Evolutionary conservation across 2,113 vertebrate species (phyloP), one percentile per base, ranked within the genome.

Genomic region (Oenanthe melanoleuca): DNA sequence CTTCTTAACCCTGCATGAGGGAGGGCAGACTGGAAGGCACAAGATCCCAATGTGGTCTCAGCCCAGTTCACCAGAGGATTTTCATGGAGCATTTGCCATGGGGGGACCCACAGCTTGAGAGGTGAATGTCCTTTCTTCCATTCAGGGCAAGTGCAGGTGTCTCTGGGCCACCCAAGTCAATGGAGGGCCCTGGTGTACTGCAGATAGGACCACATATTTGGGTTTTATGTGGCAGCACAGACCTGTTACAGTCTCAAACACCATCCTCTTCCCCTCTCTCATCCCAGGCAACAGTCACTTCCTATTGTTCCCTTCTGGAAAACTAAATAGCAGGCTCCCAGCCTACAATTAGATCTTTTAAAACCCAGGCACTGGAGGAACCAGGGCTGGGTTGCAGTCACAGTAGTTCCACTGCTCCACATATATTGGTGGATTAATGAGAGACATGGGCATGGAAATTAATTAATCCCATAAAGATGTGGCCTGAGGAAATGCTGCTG

Each of bases 51-150:
- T 37, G 3, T 2, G 3, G 24, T 77, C 45, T 77, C 69, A 78
- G 25, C 20, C 23, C 2, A 1, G 26, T 52, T 88, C 75, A 67
- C 29, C 45, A 50, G 31, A 44, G 34, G 34, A 77, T 59, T 57
- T 72, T 34, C 0, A 2, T 45, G 19, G 44, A 45, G 44, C 19
- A 20, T 45, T 45, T 45, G 61, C 28, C 42, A 31, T 1, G 1
- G 60, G 61, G 1, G 2, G 22, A 55, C 11, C 8, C 0, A 1
- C 0, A 0, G 19, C 47, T 81, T 84, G 63, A 56, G 59, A 77
- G 34, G 26, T 24, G 38, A 40, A 80, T n/a, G 23, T 67, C 44
- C 33, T 80, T 60, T 42, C 13, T 38, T 22, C 23, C 12, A 18
- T 56, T 65, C 60, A 79, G 71, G 33, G 29, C 60, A 91, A 73